A percentile compares a stretch with the other conserved stretches of the same genome.
These are phyloP conservation scores for Sciurus carolinensis DNA, from an alignment of 2,797 vertebrate genomes.

Conservation along the genomic window DNA sequence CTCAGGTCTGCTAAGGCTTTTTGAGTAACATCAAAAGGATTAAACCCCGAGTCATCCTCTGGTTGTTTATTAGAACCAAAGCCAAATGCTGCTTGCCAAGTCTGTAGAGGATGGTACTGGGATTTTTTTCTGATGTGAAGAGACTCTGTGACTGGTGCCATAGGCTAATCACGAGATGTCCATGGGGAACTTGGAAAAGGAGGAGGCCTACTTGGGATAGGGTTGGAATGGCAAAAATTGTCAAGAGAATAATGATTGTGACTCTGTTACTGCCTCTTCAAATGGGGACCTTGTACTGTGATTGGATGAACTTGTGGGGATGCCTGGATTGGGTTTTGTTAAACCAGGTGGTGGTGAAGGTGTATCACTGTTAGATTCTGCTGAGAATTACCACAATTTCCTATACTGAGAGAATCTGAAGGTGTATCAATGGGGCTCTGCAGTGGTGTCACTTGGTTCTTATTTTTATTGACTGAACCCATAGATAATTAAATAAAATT, in stretches of 20 bases:
- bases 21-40: slow-evolving; percentile 99
- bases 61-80: slow-evolving; percentile 98
- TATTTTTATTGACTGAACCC: no score
- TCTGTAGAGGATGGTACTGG: slow-evolving; percentile 99
- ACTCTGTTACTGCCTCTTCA: slow-evolving; percentile 97
- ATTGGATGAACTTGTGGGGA: slow-evolving; percentile 96
- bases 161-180: slow-evolving; percentile 96
- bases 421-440: no score
- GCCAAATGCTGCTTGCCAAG: slow-evolving; percentile 99
- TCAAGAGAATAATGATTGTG: slow-evolving; percentile 98
- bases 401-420: no score
- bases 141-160: slow-evolving; percentile 98
- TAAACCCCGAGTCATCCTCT: slow-evolving; percentile 99
- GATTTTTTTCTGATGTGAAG: slow-evolving; percentile 99
- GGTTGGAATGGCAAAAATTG: slow-evolving; percentile 99
- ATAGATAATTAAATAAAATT: no score
- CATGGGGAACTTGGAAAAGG: slow-evolving; percentile 96
- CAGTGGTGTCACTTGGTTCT: no score
- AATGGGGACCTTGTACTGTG: slow-evolving; percentile 97
- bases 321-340: slow-evolving; percentile 95
- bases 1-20: slow-evolving; percentile 99
- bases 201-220: slow-evolving; percentile 96
- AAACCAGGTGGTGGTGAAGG: slow-evolving; percentile 98
- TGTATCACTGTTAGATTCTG: slow-evolving; percentile 93
- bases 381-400: no score